phyloP scores from a whole-genome alignment of 2,113 vertebrate species.

The Bungarus multicinctus region DNA sequence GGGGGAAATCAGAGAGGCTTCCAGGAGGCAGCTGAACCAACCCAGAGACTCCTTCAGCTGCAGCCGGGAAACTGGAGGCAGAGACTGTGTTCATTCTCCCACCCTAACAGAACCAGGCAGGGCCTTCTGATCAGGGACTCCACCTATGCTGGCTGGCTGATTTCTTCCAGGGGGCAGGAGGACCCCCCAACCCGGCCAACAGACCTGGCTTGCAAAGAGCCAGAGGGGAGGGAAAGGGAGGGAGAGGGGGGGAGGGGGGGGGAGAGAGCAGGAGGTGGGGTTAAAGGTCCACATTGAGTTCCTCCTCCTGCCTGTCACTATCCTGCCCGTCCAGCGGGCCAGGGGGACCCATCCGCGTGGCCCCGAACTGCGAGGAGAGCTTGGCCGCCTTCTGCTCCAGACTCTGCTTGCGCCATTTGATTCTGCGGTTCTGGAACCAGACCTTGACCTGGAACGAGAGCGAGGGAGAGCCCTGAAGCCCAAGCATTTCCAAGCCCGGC shows the following conservation, averaged over 20 bases:
- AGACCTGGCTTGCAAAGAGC: background rate
- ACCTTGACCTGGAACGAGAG: conserved; percentile 69
- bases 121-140: background rate
- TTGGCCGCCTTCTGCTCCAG: conserved; percentile 69
- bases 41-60: background rate
- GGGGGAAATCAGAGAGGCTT: background rate
- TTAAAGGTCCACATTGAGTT: conserved; percentile 45
- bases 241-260: too few species aligned
- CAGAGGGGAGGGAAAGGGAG: too few species aligned
- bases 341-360: background rate
- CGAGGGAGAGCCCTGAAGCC: background rate
- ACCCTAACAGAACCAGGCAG: background rate
- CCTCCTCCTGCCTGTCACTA: background rate
- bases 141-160: background rate
- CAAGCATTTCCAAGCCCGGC: background rate
- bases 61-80: background rate
- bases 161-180: background rate
- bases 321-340: conserved; percentile 25
- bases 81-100: too few species aligned
- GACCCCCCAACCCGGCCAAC: rapidly evolving
- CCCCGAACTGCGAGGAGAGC: conserved; percentile 41
- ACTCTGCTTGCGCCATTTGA: conserved; percentile 79
- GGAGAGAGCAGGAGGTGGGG: rapidly evolving
- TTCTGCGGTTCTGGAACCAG: conserved; percentile 81
- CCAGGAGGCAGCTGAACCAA: background rate